phyloP scores from a whole-genome alignment of 2,888 invertebrate species.

The Heteromyza rotundicornis region DNA sequence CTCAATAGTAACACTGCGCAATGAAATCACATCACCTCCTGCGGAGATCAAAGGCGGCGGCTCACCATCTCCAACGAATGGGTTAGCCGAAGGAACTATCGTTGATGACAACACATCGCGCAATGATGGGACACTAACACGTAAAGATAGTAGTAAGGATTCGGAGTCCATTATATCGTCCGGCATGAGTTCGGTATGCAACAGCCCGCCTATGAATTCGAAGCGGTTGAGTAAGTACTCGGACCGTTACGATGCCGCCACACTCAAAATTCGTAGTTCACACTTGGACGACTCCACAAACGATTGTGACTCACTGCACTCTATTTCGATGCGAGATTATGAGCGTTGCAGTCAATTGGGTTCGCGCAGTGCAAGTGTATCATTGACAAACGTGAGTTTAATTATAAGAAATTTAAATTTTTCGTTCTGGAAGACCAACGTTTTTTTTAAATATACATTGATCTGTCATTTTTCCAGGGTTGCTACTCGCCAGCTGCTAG shows the following conservation, averaged over 20 bases:
- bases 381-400: constrained; percentile 56
- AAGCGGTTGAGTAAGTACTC: constrained; percentile 55
- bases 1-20: constrained; percentile 55
- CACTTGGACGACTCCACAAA: constrained; percentile 46
- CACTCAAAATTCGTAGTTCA: constrained; percentile 50
- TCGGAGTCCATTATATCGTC: constrained; percentile 56
- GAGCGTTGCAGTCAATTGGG: constrained; percentile 44
- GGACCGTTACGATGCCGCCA: constrained; percentile 55
- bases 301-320: constrained; percentile 51
- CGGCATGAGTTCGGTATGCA: constrained; percentile 58
- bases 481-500: constrained; percentile 76
- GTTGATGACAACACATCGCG: background rate
- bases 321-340: constrained; percentile 41
- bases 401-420: background rate
- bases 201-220: constrained; percentile 52
- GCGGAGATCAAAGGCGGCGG: constrained; percentile 37
- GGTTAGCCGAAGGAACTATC: constrained; percentile 12
- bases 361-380: constrained; percentile 49
- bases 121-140: constrained; percentile 37
- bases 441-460: background rate
- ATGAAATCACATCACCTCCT: constrained; percentile 44
- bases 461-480: constrained; percentile 64
- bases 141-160: constrained; percentile 55
- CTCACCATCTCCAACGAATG: constrained; percentile 29
- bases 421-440: background rate